Conservation (phyloP, 2,888 invertebrate genomes). For the Rutpela maculata region DNA sequence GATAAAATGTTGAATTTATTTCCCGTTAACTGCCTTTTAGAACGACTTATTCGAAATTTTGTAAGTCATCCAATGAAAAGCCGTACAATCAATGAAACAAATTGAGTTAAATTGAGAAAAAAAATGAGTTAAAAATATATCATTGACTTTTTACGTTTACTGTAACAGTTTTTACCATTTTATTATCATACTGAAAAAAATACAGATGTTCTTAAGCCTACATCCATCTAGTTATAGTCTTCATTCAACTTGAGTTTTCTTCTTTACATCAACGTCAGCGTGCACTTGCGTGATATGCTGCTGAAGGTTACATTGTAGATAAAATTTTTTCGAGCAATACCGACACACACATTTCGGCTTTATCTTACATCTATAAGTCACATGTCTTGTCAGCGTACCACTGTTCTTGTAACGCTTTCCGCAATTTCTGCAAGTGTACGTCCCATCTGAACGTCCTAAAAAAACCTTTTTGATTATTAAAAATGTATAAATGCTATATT, state of each 20-base stretch:
- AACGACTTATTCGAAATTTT: no score
- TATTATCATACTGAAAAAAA: no score
- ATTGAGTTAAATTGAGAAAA: no score
- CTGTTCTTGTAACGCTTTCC: neutral
- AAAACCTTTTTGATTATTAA: neutral
- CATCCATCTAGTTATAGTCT: no score
- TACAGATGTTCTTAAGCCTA: no score
- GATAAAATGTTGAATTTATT: no score
- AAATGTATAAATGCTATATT: neutral
- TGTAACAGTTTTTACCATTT: no score
- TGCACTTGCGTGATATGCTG: neutral
- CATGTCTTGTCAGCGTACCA: neutral
- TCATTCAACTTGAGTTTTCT: neutral
- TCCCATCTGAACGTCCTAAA: neutral
- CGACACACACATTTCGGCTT: conserved; percentile 4
- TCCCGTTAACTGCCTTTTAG: no score
- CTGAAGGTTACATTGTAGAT: neutral
- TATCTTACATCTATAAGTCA: neutral
- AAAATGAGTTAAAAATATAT: no score
- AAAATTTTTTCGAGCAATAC: conserved; percentile 16
- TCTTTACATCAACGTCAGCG: neutral
- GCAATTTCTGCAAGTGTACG: neutral
- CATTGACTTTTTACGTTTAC: no score
- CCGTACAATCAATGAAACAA: no score
- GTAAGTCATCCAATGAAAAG: no score